These are phyloP conservation scores for Bibio marci DNA, from an alignment of 2,888 invertebrate species.

Conservation along the genomic window DNA sequence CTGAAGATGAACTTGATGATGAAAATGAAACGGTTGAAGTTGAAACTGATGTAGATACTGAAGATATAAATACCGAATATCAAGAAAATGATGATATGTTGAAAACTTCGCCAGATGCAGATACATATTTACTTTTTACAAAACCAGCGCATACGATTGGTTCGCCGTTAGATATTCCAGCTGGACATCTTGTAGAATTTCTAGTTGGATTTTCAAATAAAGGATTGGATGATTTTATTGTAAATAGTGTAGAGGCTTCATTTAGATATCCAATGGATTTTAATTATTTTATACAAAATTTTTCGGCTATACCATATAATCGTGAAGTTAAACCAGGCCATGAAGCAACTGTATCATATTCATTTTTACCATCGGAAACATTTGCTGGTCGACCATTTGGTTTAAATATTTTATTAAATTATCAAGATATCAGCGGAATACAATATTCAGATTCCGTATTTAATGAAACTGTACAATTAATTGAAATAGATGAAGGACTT, in stretches of 20 bases:
- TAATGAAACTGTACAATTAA: constrained; percentile 92
- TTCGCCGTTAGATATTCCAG: constrained; percentile 48
- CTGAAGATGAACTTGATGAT: constrained; percentile 53
- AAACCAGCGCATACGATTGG: constrained; percentile 49
- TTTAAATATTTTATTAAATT: constrained; percentile 78
- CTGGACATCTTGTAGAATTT: constrained; percentile 84
- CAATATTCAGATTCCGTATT: constrained; percentile 73
- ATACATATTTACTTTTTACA: constrained; percentile 78
- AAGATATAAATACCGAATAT: constrained; percentile 21
- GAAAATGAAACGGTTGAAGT: constrained; percentile 42
- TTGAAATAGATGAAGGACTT: constrained; percentile 90
- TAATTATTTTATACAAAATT: constrained; percentile 96
- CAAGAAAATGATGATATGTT: constrained; percentile 33
- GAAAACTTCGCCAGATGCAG: constrained; percentile 76
- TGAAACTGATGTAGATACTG: constrained; percentile 44
- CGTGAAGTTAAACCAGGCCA: constrained; percentile 75
- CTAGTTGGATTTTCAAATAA: constrained; percentile 93
- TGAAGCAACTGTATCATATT: constrained; percentile 90
- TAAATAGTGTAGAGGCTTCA: constrained; percentile 91
- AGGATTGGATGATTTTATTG: constrained; percentile 74
- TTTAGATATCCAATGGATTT: constrained; percentile 99
- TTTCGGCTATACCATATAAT: constrained; percentile 78
- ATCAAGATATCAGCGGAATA: constrained; percentile 56
- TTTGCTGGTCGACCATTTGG: constrained; percentile 96
- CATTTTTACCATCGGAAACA: constrained; percentile 88